Conservation (phyloP, 2,113 vertebrate species). For the Canis aureus region DNA sequence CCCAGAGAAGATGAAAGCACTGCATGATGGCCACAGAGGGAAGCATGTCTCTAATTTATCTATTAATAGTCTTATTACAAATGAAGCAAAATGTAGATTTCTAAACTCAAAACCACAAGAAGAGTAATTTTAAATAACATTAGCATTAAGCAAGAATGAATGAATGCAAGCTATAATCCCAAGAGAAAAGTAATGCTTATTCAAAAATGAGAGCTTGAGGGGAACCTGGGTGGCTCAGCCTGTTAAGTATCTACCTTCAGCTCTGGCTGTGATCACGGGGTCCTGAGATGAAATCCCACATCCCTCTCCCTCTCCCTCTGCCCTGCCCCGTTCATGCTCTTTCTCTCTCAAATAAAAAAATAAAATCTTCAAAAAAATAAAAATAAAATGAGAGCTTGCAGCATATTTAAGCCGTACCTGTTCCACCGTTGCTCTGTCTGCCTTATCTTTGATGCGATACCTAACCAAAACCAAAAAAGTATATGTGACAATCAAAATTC, state of each 20-base stretch:
- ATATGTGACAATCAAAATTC: constrained; percentile 1
- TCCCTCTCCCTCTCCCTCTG: neutral
- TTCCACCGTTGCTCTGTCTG: constrained; percentile 97
- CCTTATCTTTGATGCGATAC: constrained; percentile 97
- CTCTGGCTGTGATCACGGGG: neutral
- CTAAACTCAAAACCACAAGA: neutral
- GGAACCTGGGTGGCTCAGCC: neutral
- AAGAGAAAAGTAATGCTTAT: constrained; percentile 17
- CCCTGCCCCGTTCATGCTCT: neutral
- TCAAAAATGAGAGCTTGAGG: neutral
- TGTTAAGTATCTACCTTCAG: neutral
- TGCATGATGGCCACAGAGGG: neutral
- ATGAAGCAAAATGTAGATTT: neutral
- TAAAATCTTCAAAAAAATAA: neutral
- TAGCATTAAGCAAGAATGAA: constrained; percentile 9
- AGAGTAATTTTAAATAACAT: neutral
- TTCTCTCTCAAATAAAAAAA: neutral
- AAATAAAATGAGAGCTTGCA: neutral
- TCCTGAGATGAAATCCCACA: neutral
- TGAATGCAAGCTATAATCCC: neutral
- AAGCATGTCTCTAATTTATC: neutral
- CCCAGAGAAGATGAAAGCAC: neutral
- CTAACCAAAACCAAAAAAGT: constrained; percentile 85
- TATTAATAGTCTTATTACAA: neutral
- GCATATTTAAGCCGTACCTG: constrained; percentile 88